Percentiles rank a stretch among this genome's conserved stretches.
phyloP scores from a whole-genome alignment of 2,888 invertebrate species.

The Cosmia pyralina region DNA sequence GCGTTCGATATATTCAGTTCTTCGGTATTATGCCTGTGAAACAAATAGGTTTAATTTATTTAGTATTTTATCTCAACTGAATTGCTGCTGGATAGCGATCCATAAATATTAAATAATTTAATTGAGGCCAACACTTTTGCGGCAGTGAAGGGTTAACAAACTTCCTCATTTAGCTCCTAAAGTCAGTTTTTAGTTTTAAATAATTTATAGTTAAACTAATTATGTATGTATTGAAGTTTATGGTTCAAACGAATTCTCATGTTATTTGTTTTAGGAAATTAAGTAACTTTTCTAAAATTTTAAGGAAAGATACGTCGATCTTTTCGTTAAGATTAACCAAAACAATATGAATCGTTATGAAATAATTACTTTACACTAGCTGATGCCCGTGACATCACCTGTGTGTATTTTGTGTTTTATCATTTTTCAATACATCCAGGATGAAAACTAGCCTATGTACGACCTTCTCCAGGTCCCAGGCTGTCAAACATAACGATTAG shows the following conservation, averaged over 20 bases:
- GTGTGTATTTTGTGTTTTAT: background rate
- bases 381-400: background rate
- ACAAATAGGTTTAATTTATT: slow-evolving; percentile 47
- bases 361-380: background rate
- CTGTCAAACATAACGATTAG: background rate
- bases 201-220: slow-evolving; percentile 42
- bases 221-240: slow-evolving; percentile 28
- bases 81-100: slow-evolving; percentile 49
- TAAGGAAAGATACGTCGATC: background rate
- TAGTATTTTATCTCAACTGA: slow-evolving; percentile 41
- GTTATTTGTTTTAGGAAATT: slow-evolving; percentile 18
- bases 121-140: slow-evolving; percentile 49
- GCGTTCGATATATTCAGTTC: too few species aligned
- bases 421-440: background rate
- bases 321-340: background rate
- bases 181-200: slow-evolving; percentile 49
- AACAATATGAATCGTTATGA: background rate
- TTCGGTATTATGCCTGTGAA: background rate
- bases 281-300: background rate
- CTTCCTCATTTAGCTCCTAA: slow-evolving; percentile 50
- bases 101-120: slow-evolving; percentile 58
- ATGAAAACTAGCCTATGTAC: background rate
- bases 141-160: slow-evolving; percentile 49
- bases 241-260: slow-evolving; percentile 32
- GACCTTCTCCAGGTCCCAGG: background rate